phyloP scores from a whole-genome alignment of 2,113 vertebrate species.

The Platichthys stellatus region DNA sequence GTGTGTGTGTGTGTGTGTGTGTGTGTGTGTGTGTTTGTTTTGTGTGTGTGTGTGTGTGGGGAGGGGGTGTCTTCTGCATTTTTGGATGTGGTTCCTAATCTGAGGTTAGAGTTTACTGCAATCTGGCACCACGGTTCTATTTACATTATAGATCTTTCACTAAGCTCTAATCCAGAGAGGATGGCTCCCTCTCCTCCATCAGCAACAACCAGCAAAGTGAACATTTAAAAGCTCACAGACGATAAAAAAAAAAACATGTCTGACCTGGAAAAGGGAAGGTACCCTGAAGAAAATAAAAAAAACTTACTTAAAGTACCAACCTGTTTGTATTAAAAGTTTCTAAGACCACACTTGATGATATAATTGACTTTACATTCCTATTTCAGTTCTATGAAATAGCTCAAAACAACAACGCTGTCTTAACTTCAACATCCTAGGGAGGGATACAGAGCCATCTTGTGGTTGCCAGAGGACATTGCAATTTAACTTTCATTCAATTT shows the following conservation, averaged over 20 bases:
- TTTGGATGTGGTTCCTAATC: slow-evolving; percentile 46
- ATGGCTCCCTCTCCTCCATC: not conserved
- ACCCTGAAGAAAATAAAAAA: no score
- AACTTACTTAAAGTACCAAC: not conserved
- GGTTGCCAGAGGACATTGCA: slow-evolving; percentile 10
- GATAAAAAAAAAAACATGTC: not conserved
- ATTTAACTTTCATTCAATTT: not conserved
- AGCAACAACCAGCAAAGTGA: not conserved
- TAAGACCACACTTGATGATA: not conserved
- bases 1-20: no score
- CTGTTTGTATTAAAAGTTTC: no score
- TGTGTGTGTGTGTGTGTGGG: no score
- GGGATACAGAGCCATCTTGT: slow-evolving; percentile 22
- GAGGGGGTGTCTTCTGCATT: not conserved
- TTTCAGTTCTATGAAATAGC: not conserved
- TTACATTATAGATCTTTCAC: slow-evolving; percentile 41
- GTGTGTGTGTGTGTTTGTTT: not conserved
- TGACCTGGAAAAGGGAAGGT: not conserved
- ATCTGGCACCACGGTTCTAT: slow-evolving; percentile 24
- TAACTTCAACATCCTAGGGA: not conserved
- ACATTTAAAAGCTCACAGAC: not conserved
- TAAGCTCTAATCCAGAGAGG: slow-evolving; percentile 38
- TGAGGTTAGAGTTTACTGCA: slow-evolving; percentile 18
- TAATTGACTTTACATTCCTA: not conserved
- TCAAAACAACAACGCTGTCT: not conserved